Conservation (phyloP, 2,888 invertebrate genomes). For the Drosophila mercatorum region DNA sequence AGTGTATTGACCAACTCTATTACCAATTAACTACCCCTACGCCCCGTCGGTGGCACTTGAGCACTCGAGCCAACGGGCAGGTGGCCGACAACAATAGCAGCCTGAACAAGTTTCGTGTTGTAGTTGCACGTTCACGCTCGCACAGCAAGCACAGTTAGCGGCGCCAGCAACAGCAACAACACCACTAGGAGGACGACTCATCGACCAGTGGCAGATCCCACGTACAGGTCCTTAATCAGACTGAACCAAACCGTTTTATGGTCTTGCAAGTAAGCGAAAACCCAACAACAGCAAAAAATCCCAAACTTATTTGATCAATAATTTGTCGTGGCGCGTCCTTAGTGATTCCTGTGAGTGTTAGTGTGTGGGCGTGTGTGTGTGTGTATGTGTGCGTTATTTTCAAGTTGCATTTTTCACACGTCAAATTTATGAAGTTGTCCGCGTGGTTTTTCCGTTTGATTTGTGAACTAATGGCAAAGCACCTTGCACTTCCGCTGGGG, state of each 20-base stretch:
- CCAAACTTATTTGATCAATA: conserved; percentile 79
- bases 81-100: conserved; percentile 35
- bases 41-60: conserved; percentile 10
- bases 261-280: conserved; percentile 23
- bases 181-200: conserved; percentile 5
- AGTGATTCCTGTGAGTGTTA: conserved; percentile 52
- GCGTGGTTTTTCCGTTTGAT: conserved; percentile 63
- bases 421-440: conserved; percentile 64
- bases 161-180: conserved; percentile 3
- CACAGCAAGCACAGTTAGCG: conserved; percentile 55
- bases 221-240: conserved; percentile 11
- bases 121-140: conserved; percentile 73
- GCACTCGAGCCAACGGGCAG: conserved; percentile 15
- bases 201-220: conserved; percentile 20
- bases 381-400: conserved; percentile 32
- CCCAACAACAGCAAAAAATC: conserved; percentile 9
- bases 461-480: conserved; percentile 61
- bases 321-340: conserved; percentile 64
- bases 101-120: conserved; percentile 39
- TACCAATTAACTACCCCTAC: conserved; percentile 68
- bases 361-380: conserved; percentile 20
- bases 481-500: conserved; percentile 52
- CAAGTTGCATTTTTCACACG: conserved; percentile 71
- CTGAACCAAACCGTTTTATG: conserved; percentile 12
- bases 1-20: conserved; percentile 67